Evolutionary conservation across 2,888 invertebrate genomes (phyloP).

Genomic region (Mythimna pallens): DNA sequence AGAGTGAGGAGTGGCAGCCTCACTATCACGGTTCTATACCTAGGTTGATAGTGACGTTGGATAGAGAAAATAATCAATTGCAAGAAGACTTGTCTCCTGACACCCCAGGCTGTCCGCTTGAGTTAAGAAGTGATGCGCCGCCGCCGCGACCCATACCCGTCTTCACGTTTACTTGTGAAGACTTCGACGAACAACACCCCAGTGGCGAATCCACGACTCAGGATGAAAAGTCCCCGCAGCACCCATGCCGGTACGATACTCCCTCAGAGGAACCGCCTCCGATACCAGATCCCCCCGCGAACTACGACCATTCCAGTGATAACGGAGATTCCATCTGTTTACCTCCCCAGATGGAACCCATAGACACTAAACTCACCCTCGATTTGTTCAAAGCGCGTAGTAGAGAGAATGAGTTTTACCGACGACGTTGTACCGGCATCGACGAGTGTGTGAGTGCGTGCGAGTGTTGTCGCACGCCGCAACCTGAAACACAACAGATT

Average conservation of each 20-base stretch:
- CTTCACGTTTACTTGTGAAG: constrained; percentile 87
- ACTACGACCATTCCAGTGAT: constrained; percentile 80
- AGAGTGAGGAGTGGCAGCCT: constrained; percentile 81
- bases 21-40: constrained; percentile 86
- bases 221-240: constrained; percentile 69
- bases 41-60: constrained; percentile 84
- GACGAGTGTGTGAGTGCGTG: constrained; percentile 87
- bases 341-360: constrained; percentile 85
- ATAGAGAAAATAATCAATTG: constrained; percentile 83
- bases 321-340: constrained; percentile 78
- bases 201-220: constrained; percentile 65
- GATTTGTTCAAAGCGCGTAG: constrained; percentile 79
- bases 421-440: constrained; percentile 81
- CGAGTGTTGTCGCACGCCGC: constrained; percentile 87
- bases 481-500: constrained; percentile 84
- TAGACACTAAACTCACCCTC: constrained; percentile 83
- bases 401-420: constrained; percentile 72
- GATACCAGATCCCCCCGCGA: constrained; percentile 75
- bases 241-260: constrained; percentile 37
- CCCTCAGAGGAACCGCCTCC: constrained; percentile 74
- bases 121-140: constrained; percentile 68
- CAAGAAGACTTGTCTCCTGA: constrained; percentile 84
- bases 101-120: constrained; percentile 83
- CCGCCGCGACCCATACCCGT: constrained; percentile 81
- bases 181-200: constrained; percentile 79